Percentiles rank a stretch among this genome's conserved stretches.
phyloP scores from a whole-genome alignment of 2,113 vertebrate species.

The Pachycephala philippinensis region DNA sequence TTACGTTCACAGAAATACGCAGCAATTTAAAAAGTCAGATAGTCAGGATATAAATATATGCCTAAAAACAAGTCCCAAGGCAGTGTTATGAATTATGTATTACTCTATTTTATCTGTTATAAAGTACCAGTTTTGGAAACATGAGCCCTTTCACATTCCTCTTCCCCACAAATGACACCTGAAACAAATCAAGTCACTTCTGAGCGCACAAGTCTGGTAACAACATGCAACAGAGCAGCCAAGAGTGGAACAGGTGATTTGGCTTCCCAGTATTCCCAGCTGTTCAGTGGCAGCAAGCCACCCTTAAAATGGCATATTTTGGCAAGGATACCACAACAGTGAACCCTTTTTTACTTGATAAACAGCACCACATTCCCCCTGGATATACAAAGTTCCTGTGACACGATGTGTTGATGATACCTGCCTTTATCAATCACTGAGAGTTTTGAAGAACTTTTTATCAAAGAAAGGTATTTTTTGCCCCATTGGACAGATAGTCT shows the following conservation, averaged over 20 bases:
- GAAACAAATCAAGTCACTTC: neutral
- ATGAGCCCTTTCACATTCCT: neutral
- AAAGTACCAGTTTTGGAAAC: neutral
- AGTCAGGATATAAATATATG: neutral
- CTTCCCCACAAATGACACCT: neutral
- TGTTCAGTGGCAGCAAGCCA: neutral
- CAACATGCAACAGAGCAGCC: neutral
- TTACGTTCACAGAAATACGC: neutral
- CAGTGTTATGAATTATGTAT: neutral
- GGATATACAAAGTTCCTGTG: neutral
- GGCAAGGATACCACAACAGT: neutral
- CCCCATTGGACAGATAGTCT: neutral
- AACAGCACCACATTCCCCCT: neutral
- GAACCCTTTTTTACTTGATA: neutral
- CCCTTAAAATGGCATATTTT: neutral
- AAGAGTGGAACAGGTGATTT: neutral
- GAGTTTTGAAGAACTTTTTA: neutral
- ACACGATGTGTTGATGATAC: rapidly evolving
- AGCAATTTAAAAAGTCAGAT: neutral
- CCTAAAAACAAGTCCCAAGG: neutral
- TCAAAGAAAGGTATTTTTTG: neutral
- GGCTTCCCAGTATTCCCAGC: neutral
- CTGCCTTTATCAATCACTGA: neutral
- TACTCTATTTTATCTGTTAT: neutral
- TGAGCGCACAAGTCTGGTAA: neutral